Percentiles rank a stretch among this genome's conserved stretches.
Evolutionary conservation across 2,888 invertebrate genomes (phyloP).

Genomic region (Parapristionchus giblindavisi): DNA sequence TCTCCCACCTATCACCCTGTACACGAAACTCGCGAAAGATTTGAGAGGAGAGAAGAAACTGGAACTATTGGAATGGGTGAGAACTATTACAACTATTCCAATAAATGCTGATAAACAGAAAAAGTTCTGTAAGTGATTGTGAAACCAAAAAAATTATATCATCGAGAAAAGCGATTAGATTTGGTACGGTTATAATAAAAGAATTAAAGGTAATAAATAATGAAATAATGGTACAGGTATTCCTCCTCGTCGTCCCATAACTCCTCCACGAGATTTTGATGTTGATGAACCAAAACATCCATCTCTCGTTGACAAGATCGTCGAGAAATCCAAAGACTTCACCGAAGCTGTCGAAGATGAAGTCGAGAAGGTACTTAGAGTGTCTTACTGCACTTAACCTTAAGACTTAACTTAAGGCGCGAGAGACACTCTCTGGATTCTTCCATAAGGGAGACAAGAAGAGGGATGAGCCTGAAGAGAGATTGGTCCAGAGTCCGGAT

Average conservation of each 20-base stretch:
- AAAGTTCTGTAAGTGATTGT: background rate
- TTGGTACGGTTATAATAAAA: background rate
- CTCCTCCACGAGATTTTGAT: constrained; percentile 38
- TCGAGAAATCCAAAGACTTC: constrained; percentile 24
- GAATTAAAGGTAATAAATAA: background rate
- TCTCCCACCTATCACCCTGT: constrained; percentile 11
- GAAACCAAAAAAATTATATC: too few relatives aligned
- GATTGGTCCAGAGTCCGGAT: constrained; percentile 30
- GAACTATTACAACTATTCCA: background rate
- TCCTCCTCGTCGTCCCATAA: constrained; percentile 28
- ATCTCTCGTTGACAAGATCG: constrained; percentile 34
- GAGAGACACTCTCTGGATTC: constrained; percentile 28
- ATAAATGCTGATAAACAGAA: background rate
- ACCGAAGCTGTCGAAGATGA: constrained; percentile 15
- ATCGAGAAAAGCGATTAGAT: background rate
- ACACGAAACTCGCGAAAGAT: constrained; percentile 41
- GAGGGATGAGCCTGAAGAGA: background rate
- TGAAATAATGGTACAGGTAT: background rate
- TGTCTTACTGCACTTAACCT: too few relatives aligned
- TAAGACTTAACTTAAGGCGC: too few relatives aligned
- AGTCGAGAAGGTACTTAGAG: constrained; percentile 24
- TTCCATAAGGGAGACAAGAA: constrained; percentile 26
- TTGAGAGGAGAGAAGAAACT: constrained; percentile 12
- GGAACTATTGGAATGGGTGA: background rate
- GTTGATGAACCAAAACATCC: constrained; percentile 13